Conservation (phyloP, 2,888 invertebrate genomes). For the Deilephila elpenor region DNA sequence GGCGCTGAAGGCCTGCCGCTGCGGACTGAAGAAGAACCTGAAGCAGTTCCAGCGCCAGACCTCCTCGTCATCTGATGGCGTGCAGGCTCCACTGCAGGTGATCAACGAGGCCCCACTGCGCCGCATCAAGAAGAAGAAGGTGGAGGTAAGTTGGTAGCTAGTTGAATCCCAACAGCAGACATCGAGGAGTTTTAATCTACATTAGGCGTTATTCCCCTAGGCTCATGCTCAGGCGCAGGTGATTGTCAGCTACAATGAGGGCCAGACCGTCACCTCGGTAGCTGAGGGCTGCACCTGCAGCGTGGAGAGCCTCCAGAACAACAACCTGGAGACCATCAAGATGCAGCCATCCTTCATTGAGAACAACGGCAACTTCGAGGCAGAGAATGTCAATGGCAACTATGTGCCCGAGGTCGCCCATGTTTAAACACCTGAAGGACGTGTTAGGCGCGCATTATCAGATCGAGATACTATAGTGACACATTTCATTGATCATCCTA, state of each 20-base stretch:
- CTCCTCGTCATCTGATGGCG: slow-evolving; percentile 71
- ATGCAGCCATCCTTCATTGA: slow-evolving; percentile 59
- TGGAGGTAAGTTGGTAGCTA: slow-evolving; percentile 51
- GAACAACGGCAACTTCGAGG: slow-evolving; percentile 63
- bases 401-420: slow-evolving; percentile 56
- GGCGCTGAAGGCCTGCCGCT: slow-evolving; percentile 66
- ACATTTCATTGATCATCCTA: background rate
- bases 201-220: background rate
- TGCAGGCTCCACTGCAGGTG: slow-evolving; percentile 36
- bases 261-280: slow-evolving; percentile 46
- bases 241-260: slow-evolving; percentile 53
- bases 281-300: slow-evolving; percentile 43
- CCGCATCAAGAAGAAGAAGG: slow-evolving; percentile 49
- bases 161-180: background rate
- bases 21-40: slow-evolving; percentile 60
- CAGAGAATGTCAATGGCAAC: slow-evolving; percentile 47
- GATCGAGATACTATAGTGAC: background rate
- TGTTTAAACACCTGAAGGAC: slow-evolving; percentile 54
- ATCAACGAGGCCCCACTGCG: slow-evolving; percentile 38
- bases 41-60: slow-evolving; percentile 61
- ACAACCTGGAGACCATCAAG: slow-evolving; percentile 50
- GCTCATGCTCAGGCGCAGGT: slow-evolving; percentile 43
- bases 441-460: background rate
- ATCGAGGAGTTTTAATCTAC: background rate
- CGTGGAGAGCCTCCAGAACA: slow-evolving; percentile 50